Evolutionary conservation across 2,888 invertebrate species (phyloP).

Genomic region (Tetrapedia diversipes): DNA sequence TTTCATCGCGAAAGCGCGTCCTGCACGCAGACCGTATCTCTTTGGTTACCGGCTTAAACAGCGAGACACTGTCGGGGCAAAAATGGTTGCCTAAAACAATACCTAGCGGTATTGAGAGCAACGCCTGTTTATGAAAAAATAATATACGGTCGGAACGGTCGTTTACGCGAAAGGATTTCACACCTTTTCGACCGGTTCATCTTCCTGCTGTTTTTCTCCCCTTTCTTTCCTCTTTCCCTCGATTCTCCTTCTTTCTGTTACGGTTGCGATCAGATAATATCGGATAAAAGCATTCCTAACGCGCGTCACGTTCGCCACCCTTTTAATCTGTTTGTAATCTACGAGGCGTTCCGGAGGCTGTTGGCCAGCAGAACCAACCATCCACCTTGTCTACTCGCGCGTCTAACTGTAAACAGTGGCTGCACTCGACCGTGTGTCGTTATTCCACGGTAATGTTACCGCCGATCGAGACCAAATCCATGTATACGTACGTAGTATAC

Average conservation of each 20-base stretch:
- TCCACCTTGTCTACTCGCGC: constrained; percentile 13
- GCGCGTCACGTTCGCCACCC: constrained; percentile 60
- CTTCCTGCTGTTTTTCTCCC: too few species aligned
- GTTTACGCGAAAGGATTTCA: too few species aligned
- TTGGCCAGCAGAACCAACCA: too few species aligned
- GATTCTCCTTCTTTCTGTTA: constrained; percentile 22
- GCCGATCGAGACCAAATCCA: too few species aligned
- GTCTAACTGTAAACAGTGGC: constrained; percentile 45
- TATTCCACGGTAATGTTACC: constrained; percentile 12
- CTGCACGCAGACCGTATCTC: constrained; percentile 5
- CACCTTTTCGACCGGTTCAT: background rate
- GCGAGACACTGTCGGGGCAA: too few species aligned
- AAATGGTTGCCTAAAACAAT: background rate
- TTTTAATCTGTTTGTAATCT: constrained; percentile 58
- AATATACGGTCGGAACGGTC: too few species aligned
- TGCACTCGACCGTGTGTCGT: constrained; percentile 11
- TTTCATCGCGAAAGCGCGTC: constrained; percentile 10
- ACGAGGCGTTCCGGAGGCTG: constrained; percentile 23
- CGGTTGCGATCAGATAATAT: constrained; percentile 56
- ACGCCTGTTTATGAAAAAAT: too few species aligned
- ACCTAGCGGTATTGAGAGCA: too few species aligned
- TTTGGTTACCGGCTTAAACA: constrained; percentile 3
- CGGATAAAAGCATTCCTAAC: constrained; percentile 57
- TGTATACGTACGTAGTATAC: too few species aligned
- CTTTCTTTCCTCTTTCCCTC: background rate